A percentile compares a stretch with the other conserved stretches of the same genome.
Evolutionary conservation across 2,888 invertebrate species (phyloP).

Genomic region (Tryphoninae sp.): DNA sequence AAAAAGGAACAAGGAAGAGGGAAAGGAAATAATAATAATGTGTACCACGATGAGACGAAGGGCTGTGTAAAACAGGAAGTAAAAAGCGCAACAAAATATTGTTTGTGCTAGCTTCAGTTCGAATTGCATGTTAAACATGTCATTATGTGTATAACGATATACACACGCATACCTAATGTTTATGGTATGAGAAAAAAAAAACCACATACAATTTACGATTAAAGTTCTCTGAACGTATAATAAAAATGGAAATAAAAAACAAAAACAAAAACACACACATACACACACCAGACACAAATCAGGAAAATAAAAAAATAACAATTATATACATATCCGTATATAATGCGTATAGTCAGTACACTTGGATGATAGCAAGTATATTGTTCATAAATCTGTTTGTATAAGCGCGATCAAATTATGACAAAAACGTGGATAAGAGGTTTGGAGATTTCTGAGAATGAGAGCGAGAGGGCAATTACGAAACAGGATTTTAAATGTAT

Average conservation of each 20-base stretch:
- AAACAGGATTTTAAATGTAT: neutral
- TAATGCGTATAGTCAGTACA: constrained; percentile 74
- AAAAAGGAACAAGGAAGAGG: constrained; percentile 16
- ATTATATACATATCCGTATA: constrained; percentile 79
- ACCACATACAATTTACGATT: constrained; percentile 75
- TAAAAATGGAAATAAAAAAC: constrained; percentile 66
- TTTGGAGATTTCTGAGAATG: constrained; percentile 40
- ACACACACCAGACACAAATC: too few relatives aligned
- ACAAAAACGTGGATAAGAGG: constrained; percentile 16
- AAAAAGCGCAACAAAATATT: constrained; percentile 78
- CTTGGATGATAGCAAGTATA: constrained; percentile 66
- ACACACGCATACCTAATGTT: constrained; percentile 78
- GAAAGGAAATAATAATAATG: constrained; percentile 36
- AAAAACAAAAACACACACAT: constrained; percentile 6
- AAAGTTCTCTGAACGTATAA: constrained; percentile 78
- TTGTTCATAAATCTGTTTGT: constrained; percentile 61
- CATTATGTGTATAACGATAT: constrained; percentile 70
- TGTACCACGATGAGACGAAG: constrained; percentile 61
- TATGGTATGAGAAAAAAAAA: constrained; percentile 74
- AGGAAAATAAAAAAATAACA: constrained; percentile 25
- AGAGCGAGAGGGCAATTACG: constrained; percentile 9
- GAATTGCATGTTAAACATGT: constrained; percentile 81
- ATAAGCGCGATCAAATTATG: constrained; percentile 58
- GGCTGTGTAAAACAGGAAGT: constrained; percentile 78
- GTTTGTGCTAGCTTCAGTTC: constrained; percentile 81